Percentiles rank a stretch among this genome's conserved stretches.
Conservation (phyloP, 2,888 invertebrate species). For the Caenorhabditis auriculariae region DNA sequence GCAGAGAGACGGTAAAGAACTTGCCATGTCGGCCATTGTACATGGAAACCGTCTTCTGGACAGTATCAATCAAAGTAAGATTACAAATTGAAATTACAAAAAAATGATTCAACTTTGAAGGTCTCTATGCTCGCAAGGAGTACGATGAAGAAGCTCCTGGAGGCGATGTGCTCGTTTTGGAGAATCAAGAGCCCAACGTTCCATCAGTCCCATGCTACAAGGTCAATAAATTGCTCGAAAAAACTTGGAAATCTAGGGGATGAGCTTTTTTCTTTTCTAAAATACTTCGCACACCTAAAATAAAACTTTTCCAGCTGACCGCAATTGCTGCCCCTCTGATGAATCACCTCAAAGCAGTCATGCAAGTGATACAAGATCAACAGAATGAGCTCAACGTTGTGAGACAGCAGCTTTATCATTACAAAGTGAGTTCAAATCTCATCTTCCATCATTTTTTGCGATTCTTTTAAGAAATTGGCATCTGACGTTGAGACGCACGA, state of each 20-base stretch:
- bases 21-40: constrained; percentile 62
- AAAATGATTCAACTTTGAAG: background rate
- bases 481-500: constrained; percentile 44
- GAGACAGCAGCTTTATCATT: constrained; percentile 50
- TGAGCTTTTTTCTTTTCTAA: background rate
- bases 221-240: constrained; percentile 4
- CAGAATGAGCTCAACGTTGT: constrained; percentile 48
- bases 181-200: constrained; percentile 38
- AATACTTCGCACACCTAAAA: background rate
- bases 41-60: constrained; percentile 63
- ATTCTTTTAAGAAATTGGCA: constrained; percentile 21
- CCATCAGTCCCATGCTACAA: constrained; percentile 62
- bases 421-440: constrained; percentile 25
- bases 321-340: constrained; percentile 62
- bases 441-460: background rate
- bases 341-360: constrained; percentile 62
- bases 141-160: constrained; percentile 34
- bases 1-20: constrained; percentile 52
- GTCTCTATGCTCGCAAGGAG: constrained; percentile 47
- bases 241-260: background rate
- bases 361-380: constrained; percentile 60
- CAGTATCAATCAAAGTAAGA: constrained; percentile 49
- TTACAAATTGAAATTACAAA: background rate
- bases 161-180: constrained; percentile 27
- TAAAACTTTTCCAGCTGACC: constrained; percentile 27